Base-by-base conservation (phyloP, 2,113 vertebrate species). In the Equus quagga region DNA sequence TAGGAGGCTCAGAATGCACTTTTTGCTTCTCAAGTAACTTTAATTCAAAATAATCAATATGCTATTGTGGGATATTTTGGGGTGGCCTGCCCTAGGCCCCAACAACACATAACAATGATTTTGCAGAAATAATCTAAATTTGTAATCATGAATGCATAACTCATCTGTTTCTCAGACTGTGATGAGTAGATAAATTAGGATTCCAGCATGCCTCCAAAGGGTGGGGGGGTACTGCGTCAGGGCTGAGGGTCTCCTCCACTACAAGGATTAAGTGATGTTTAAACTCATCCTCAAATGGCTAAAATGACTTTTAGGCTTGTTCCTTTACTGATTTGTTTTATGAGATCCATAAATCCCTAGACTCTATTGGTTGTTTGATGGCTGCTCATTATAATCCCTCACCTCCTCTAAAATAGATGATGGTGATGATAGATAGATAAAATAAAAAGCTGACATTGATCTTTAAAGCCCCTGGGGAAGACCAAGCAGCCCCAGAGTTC, bases 91-190 rank as follows among this genome's bases (percentile, higher is more conserved):
- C 36, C 36, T 41, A 41, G 36, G 36, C 36, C 36, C 36, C 36
- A 41, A 41, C 36, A 41, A 41, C 36, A 41, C 36, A 41, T 41
- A 41, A 76, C 33, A 65, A 21, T n/a, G 49, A 64, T 75, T 62
- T 94, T 84, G 36, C 58, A 76, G 70, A 92, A 94, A 87, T 46
- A 64, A 92, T 73, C n/a, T 78, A 89, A 83, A 90, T 80, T 92
- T 93, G 5, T 87, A 80, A 65, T 83, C 83, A 58, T 70, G 49
- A 17, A 26, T 82, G 6, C 28, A 64, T 64, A 90, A 24, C 67
- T 60, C 26, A 28, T 64, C 49, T 90, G 31, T 73, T 94, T 88
- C 70, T 79, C 44, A 70, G 28, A 54, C 11, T n/a, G 14, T 18
- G 49, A 49, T 69, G 33, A 91, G 64, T 65, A 85, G 36, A 93